Base-by-base conservation (phyloP, 1,140 invertebrate species). In the Ctenoplectra terminalis region DNA sequence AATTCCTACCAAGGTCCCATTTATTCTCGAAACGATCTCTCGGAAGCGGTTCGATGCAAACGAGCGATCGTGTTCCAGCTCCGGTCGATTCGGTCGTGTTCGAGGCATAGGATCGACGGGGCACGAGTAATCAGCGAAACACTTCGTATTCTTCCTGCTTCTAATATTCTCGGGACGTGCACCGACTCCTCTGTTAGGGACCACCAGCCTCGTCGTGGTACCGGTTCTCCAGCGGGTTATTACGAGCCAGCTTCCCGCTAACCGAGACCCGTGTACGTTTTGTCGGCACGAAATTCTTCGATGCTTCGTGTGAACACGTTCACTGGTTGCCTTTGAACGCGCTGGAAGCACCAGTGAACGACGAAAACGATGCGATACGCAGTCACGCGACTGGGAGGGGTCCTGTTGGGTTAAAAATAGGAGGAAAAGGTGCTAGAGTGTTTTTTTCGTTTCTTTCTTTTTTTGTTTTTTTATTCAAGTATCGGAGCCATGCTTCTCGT, bases 141-240 rank as follows among this genome's bases (percentile, higher is more conserved):
- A 72, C 72, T 80, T 83, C 54, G 74, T 87, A 87, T 87, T 87
- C 86, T 85, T 88, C 85, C 76, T 83, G 84, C 84, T 86, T 89
- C 83, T 89, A 88, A 90, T 89, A 84, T 88, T 88, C 70, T 46
- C 73, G 80, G 63, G 88, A 89, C 87, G 87, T 88, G 86, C 85
- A 70, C 82, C 72, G 85, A 88, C 85, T 88, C 67, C 86, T 81
- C 80, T 77, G 54, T 23, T 15, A 40, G 72, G 58, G 88, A 90
- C 89, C 89, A 90, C 89, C 89, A 77, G 70, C 82, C 84, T 89
- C 83, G 88, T 37, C 64, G 74, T 52, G 72, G 79, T 88, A 89
- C 88, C 88, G 89, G 89, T 90, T 90, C 79, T 85, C 74, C 64
- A 75, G 54, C 58, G 26, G 82, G 81, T 87, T 83, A 88, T 87